These are phyloP conservation scores for Scaptomyza flava DNA, from an alignment of 2,888 invertebrate genomes.

Conservation along the genomic window DNA sequence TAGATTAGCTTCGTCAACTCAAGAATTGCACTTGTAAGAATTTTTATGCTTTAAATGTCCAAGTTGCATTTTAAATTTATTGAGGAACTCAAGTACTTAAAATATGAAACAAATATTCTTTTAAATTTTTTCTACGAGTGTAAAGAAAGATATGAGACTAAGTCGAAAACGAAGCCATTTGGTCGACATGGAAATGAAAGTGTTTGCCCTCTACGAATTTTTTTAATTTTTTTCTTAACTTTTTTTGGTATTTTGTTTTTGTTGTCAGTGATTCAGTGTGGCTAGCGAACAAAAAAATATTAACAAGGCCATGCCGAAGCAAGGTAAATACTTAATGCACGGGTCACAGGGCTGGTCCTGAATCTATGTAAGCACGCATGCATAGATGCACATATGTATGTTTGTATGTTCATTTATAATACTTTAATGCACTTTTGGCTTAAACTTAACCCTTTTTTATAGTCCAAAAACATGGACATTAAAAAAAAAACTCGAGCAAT, in stretches of 20 bases:
- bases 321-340: conserved; percentile 42
- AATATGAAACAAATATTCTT: too few species aligned
- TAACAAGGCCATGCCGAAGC: conserved; percentile 45
- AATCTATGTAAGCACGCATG: neutral
- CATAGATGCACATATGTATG: neutral
- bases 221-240: too few species aligned
- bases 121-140: too few species aligned
- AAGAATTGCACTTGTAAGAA: too few species aligned
- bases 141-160: neutral
- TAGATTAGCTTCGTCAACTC: too few species aligned
- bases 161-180: conserved; percentile 55
- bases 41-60: too few species aligned
- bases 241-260: neutral
- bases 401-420: neutral
- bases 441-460: neutral
- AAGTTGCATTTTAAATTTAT: too few species aligned
- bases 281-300: conserved; percentile 17
- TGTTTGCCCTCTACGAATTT: conserved; percentile 34
- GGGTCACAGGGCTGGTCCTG: conserved; percentile 33
- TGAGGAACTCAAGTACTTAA: too few species aligned
- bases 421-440: conserved; percentile 68
- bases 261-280: conserved; percentile 47
- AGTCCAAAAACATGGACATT: too few species aligned
- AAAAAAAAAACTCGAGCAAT: too few species aligned
- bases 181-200: conserved; percentile 56